A percentile compares a stretch with the other conserved stretches of the same genome.
phyloP scores from a whole-genome alignment of 1,140 invertebrate genomes.

The Eulimnadia texana region DNA sequence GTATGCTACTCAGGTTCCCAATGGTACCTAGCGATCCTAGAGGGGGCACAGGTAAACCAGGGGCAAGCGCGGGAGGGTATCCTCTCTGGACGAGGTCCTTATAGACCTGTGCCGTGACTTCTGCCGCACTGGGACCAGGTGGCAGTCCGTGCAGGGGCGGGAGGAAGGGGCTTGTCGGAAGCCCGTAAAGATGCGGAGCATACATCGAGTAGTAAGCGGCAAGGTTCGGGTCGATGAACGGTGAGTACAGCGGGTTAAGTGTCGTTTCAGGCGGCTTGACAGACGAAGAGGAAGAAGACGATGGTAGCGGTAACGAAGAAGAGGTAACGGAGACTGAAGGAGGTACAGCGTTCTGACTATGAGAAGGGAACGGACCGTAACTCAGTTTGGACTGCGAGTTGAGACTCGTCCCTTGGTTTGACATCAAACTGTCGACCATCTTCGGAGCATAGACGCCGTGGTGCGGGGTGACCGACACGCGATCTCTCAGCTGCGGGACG shows the following conservation, averaged over 20 bases:
- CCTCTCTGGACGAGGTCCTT: conserved; percentile 10
- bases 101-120: conserved; percentile 13
- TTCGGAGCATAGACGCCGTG: too few relatives aligned
- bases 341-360: too few relatives aligned
- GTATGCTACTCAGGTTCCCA: neutral
- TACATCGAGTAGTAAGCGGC: conserved; percentile 8
- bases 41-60: conserved; percentile 2
- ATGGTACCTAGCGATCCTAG: too few relatives aligned
- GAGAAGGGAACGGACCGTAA: too few relatives aligned
- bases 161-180: neutral
- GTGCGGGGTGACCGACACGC: neutral
- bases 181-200: conserved; percentile 6
- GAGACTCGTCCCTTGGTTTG: too few relatives aligned
- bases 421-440: conserved; percentile 1
- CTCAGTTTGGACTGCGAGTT: too few relatives aligned
- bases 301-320: too few relatives aligned
- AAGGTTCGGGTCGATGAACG: conserved; percentile 4
- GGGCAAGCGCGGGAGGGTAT: conserved; percentile 8
- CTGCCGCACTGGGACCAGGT: too few relatives aligned
- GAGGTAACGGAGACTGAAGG: too few relatives aligned
- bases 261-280: too few relatives aligned
- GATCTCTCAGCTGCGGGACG: conserved; percentile 1
- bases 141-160: neutral
- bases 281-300: too few relatives aligned
- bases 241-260: neutral